Evolutionary conservation across 2,888 invertebrate species (phyloP).

Genomic region (Acleris cristana): DNA sequence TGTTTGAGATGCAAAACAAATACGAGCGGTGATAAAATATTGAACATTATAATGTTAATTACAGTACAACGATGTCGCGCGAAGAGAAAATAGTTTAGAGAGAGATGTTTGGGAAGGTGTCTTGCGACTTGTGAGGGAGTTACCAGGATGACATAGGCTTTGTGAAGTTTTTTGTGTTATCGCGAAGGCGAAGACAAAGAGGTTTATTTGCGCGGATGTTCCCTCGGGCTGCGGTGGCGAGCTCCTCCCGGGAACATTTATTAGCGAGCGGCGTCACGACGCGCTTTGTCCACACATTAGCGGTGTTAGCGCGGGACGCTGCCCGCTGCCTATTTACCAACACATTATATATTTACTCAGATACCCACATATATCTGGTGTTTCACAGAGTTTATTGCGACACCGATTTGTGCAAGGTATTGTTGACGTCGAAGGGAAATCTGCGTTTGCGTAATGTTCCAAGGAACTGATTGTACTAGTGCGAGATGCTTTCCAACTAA

Average conservation of each 20-base stretch:
- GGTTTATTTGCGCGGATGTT: slow-evolving; percentile 43
- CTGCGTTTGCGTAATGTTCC: slow-evolving; percentile 68
- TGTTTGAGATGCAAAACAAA: slow-evolving; percentile 77
- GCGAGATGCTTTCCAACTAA: slow-evolving; percentile 60
- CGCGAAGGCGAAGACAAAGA: slow-evolving; percentile 41
- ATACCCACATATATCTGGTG: slow-evolving; percentile 67
- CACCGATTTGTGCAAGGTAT: slow-evolving; percentile 72
- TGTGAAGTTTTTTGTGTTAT: slow-evolving; percentile 12
- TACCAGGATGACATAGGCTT: background rate
- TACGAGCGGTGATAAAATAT: slow-evolving; percentile 76
- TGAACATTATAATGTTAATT: slow-evolving; percentile 75
- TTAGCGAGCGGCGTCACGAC: slow-evolving; percentile 80
- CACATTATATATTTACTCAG: slow-evolving; percentile 69
- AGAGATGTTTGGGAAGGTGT: slow-evolving; percentile 46
- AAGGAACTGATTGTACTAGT: slow-evolving; percentile 59
- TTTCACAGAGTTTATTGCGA: slow-evolving; percentile 68
- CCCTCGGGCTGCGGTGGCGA: slow-evolving; percentile 57
- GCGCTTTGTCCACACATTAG: slow-evolving; percentile 80
- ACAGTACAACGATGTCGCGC: slow-evolving; percentile 57
- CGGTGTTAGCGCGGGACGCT: slow-evolving; percentile 73
- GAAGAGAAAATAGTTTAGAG: slow-evolving; percentile 62
- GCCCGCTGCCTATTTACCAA: slow-evolving; percentile 67
- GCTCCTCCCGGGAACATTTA: slow-evolving; percentile 76
- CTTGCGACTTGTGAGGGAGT: background rate
- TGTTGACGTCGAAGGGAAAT: slow-evolving; percentile 76